These are phyloP conservation scores for Nebria ingens DNA, from an alignment of 1,140 invertebrate genomes.

Conservation along the genomic window DNA sequence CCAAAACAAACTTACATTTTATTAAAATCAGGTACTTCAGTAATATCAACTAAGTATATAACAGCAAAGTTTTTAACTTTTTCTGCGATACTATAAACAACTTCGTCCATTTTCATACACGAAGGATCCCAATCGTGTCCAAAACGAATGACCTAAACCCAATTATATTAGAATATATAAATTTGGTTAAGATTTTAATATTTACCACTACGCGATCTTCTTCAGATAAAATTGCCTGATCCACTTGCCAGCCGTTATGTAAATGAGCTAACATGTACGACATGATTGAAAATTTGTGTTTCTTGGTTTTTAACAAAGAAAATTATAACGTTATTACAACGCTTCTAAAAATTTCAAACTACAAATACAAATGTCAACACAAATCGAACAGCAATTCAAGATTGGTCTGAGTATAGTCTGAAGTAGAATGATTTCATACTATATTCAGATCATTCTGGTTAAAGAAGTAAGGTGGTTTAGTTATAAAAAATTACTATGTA, in stretches of 20 bases:
- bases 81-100: conserved; percentile 94
- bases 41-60: conserved; percentile 96
- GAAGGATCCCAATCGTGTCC: conserved; percentile 99
- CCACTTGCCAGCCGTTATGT: conserved; percentile 99
- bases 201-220: conserved; percentile 92
- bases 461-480: too few species aligned
- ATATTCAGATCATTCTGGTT: too few species aligned
- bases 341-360: too few species aligned
- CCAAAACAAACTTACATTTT: conserved; percentile 67
- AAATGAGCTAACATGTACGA: conserved; percentile 99
- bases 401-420: too few species aligned
- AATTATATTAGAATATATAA: conserved; percentile 9
- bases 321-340: too few species aligned
- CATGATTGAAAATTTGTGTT: conserved; percentile 49
- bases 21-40: conserved; percentile 98
- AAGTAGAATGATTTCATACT: too few species aligned
- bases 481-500: too few species aligned
- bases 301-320: background rate
- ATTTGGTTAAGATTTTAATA: conserved; percentile 10
- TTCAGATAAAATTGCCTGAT: conserved; percentile 96
- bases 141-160: conserved; percentile 79
- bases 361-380: too few species aligned
- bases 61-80: conserved; percentile 98
- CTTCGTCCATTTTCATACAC: conserved; percentile 99
- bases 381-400: too few species aligned